Conservation (phyloP, 2,797 vertebrate species). For the Phalloptychus januarius region DNA sequence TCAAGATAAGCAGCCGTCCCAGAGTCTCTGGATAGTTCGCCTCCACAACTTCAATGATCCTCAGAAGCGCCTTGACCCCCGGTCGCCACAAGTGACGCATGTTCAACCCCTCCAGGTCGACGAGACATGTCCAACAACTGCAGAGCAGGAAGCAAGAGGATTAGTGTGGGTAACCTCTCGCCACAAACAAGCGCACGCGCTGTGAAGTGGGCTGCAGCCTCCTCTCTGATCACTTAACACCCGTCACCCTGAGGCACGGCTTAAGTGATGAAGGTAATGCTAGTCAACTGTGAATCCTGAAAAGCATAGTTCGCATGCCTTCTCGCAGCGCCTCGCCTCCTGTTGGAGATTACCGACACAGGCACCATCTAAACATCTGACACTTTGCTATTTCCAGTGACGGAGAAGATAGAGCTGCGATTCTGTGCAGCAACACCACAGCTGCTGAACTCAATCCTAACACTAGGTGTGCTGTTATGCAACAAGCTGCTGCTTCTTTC, state of each 20-base stretch:
- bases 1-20: slow-evolving; percentile 89
- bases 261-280: slow-evolving; percentile 51
- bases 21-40: slow-evolving; percentile 85
- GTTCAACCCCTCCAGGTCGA: slow-evolving; percentile 94
- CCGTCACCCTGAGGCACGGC: slow-evolving; percentile 45
- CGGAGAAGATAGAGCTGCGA: neutral
- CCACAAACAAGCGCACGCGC: slow-evolving; percentile 8
- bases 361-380: slow-evolving; percentile 42
- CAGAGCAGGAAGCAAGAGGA: slow-evolving; percentile 19
- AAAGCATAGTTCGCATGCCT: slow-evolving; percentile 51
- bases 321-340: slow-evolving; percentile 48
- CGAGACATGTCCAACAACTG: slow-evolving; percentile 93
- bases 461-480: neutral
- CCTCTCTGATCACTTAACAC: slow-evolving; percentile 51
- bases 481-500: neutral
- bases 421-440: neutral
- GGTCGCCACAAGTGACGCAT: slow-evolving; percentile 97
- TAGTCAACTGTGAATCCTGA: slow-evolving; percentile 48
- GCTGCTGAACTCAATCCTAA: slow-evolving; percentile 9
- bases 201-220: slow-evolving; percentile 13
- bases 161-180: slow-evolving; percentile 18
- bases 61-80: slow-evolving; percentile 90
- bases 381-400: slow-evolving; percentile 34
- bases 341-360: slow-evolving; percentile 45
- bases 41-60: slow-evolving; percentile 93